phyloP scores from a whole-genome alignment of 2,797 vertebrate genomes.

The Lacerta bilineata region DNA sequence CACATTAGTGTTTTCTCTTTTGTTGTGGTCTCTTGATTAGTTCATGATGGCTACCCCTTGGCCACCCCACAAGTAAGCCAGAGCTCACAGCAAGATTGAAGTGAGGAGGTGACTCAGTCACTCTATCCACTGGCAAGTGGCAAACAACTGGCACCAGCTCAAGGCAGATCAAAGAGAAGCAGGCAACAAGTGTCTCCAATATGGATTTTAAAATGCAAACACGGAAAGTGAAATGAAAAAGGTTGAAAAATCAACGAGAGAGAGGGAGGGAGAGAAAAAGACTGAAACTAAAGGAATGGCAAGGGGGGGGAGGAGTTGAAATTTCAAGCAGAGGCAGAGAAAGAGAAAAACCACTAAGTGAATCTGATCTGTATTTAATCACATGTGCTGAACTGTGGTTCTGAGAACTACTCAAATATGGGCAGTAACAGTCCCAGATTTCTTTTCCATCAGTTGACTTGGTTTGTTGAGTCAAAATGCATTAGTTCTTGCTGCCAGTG shows the following conservation, averaged over 20 bases:
- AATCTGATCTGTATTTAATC: conserved; percentile 47
- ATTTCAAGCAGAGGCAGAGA: conserved; percentile 36
- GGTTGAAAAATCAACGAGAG: not conserved
- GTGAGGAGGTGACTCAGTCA: conserved; percentile 77
- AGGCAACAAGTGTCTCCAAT: conserved; percentile 83
- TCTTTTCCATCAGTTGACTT: conserved; percentile 60
- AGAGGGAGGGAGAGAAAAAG: not conserved
- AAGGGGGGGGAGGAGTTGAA: no score
- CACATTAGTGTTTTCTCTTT: conserved; percentile 74
- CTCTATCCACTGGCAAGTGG: conserved; percentile 77
- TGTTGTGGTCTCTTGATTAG: conserved; percentile 83
- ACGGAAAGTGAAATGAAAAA: conserved; percentile 74
- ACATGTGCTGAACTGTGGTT: conserved; percentile 45
- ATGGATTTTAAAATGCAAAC: conserved; percentile 76
- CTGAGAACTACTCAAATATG: conserved; percentile 12
- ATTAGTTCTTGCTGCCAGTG: conserved; percentile 47
- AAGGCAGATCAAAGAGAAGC: conserved; percentile 77
- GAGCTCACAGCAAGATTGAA: conserved; percentile 69
- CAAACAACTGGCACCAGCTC: conserved; percentile 74
- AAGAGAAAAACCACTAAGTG: conserved; percentile 28
- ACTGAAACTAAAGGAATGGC: conserved; percentile 46
- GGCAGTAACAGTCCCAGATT: conserved; percentile 48
- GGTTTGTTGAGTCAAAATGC: conserved; percentile 36
- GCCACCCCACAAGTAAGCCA: conserved; percentile 74
- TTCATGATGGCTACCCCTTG: conserved; percentile 80